A percentile compares a stretch with the other conserved stretches of the same genome.
Conservation (phyloP, 2,797 vertebrate species). For the Enteromius paludinosus region DNA sequence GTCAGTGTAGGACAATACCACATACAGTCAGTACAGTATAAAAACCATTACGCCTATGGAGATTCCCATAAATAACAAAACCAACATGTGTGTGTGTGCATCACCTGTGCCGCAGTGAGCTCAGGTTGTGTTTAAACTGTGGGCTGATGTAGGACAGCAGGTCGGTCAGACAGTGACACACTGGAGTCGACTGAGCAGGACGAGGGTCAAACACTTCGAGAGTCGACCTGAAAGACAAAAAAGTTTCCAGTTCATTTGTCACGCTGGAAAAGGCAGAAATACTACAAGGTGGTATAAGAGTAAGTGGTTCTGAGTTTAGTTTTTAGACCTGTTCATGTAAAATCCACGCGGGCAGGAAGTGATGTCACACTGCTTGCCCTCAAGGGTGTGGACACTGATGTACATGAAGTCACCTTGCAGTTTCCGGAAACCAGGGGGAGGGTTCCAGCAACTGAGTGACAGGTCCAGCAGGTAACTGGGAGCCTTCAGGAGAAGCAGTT, state of each 20-base stretch:
- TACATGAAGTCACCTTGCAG: conserved; percentile 84
- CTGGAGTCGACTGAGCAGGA: conserved; percentile 73
- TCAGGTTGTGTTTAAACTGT: conserved; percentile 76
- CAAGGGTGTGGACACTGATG: conserved; percentile 76
- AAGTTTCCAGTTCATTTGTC: neutral
- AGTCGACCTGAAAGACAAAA: conserved; percentile 73
- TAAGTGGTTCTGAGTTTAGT: neutral
- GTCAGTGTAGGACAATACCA: too few relatives aligned
- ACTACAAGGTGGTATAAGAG: too few relatives aligned
- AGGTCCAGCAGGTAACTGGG: conserved; percentile 77
- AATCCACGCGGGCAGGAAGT: conserved; percentile 83
- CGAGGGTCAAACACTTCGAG: conserved; percentile 79
- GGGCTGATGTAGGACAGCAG: conserved; percentile 81
- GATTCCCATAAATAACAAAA: too few relatives aligned
- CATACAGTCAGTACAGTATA: too few relatives aligned
- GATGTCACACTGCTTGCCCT: conserved; percentile 78
- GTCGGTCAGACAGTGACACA: conserved; percentile 80
- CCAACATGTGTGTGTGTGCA: neutral
- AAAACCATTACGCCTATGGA: too few relatives aligned
- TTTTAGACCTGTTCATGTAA: conserved; percentile 77
- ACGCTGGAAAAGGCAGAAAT: too few relatives aligned
- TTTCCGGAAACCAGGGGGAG: conserved; percentile 82
- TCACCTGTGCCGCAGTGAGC: conserved; percentile 75
- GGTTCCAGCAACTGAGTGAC: conserved; percentile 85
- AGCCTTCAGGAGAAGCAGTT: conserved; percentile 63